Evolutionary conservation across 2,113 vertebrate species (phyloP).

Genomic region (Numida meleagris): DNA sequence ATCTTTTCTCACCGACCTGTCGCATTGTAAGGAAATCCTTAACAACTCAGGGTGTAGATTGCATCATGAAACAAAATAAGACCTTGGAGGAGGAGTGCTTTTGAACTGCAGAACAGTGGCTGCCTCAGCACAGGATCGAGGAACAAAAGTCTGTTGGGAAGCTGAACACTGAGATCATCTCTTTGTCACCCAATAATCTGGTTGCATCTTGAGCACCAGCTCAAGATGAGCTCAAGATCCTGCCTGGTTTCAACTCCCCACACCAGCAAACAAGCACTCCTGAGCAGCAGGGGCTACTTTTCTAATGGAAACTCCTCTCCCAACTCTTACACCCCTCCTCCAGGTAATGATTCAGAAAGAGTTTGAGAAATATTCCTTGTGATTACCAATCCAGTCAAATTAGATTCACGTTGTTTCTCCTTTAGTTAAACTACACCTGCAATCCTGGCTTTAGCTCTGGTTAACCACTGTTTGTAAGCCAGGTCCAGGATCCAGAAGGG

Average conservation of each 20-base stretch:
- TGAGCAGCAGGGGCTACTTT: not conserved
- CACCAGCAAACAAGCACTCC: not conserved
- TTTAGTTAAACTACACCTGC: not conserved
- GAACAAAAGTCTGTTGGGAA: not conserved
- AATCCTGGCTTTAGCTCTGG: not conserved
- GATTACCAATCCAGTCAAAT: slow-evolving; percentile 40
- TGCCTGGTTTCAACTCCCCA: not conserved
- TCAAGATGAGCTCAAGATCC: too few species aligned
- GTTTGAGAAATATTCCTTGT: slow-evolving; percentile 15
- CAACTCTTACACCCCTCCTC: not conserved
- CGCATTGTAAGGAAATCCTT: not conserved
- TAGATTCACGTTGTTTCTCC: slow-evolving; percentile 4
- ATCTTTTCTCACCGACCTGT: not conserved
- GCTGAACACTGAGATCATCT: not conserved
- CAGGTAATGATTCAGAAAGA: not conserved
- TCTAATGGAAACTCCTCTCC: not conserved
- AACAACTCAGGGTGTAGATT: not conserved
- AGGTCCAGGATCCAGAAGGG: not conserved
- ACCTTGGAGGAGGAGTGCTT: not conserved
- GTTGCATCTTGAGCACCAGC: not conserved
- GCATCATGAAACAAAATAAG: not conserved
- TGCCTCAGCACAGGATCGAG: not conserved
- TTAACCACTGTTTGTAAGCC: not conserved
- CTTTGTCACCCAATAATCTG: not conserved
- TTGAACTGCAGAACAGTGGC: not conserved